Base-by-base conservation (phyloP, 1,140 invertebrate species). In the Polyergus mexicanus region DNA sequence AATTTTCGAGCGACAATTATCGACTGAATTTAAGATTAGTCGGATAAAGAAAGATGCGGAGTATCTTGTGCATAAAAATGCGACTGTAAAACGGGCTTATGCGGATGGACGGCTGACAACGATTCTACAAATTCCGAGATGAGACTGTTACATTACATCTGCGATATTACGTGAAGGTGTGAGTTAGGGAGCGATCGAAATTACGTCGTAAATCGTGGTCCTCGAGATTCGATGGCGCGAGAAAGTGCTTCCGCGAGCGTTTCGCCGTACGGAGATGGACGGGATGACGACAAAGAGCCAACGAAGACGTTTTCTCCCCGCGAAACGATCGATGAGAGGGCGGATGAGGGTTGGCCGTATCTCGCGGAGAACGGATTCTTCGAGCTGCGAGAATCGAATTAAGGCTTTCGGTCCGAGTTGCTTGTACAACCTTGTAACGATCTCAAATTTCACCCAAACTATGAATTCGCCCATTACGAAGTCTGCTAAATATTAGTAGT, bases 211-310 rank as follows among this genome's bases (percentile, higher is more conserved):
- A 83, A 83, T 83, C 78, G 78, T 83, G 56, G 38, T 47, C 38
- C 68, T 72, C 41, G 78, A 83, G 72, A 74, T 83, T 74, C 78
- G 78, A 83, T 83, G 78, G 68, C 68, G 78, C 78, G 78, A 83
- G 78, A 74, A 83, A 83, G 41, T 71, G 54, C 56, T 74, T 72
- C 78, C 68, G 78, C 78, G 54, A 60, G 78, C 78, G 68, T 60
- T 83, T 83, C 65, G 65, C 63, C 63, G 47, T 47, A 56, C 54
- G 54, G 35, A 74, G 78, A 83, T 72, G 54, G 78, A 80, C 80
- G 84, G 56, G 56, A 72, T 28, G 68, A 72, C 75, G 56, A 66
- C 66, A 83, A 71, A 71, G 54, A 68, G 63, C 32, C 78, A 77
- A 87, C 83, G 13, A 84, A 87, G 83, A 41, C 6, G 41, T 75